phyloP scores from a whole-genome alignment of 2,797 vertebrate genomes.

The Adelosebastes latens region DNA sequence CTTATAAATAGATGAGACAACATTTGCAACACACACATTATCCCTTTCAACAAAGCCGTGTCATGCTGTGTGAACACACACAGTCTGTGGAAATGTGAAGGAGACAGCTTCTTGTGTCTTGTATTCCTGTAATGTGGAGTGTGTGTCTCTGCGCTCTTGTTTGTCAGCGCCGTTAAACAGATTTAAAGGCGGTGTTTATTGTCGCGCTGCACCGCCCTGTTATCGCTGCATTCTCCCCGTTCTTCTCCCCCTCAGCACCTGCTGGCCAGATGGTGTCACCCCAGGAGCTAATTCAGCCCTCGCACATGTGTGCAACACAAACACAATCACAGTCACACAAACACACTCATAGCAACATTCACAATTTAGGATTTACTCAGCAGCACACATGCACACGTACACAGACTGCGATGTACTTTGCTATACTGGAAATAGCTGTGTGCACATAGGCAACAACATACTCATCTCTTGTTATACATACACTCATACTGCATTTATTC shows the following conservation, averaged over 20 bases:
- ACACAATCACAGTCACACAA: background rate
- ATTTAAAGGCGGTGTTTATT: slow-evolving; percentile 68
- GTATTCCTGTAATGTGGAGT: background rate
- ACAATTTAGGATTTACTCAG: background rate
- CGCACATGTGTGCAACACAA: slow-evolving; percentile 38
- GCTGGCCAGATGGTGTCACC: slow-evolving; percentile 81
- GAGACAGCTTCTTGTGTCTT: background rate
- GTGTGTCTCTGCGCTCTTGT: slow-evolving; percentile 12
- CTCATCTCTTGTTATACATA: background rate
- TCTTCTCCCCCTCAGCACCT: slow-evolving; percentile 58
- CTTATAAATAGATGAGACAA: background rate
- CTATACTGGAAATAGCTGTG: background rate
- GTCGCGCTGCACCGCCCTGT: slow-evolving; percentile 59
- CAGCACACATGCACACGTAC: background rate
- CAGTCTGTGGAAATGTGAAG: background rate
- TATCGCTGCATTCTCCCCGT: slow-evolving; percentile 50
- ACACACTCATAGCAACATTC: background rate
- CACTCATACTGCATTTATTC: background rate
- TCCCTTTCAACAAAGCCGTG: background rate
- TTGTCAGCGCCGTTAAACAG: slow-evolving; percentile 57
- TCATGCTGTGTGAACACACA: background rate
- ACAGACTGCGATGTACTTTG: background rate
- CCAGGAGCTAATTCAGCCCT: slow-evolving; percentile 73
- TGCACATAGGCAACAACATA: background rate
- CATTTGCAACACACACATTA: background rate